Base-by-base conservation (phyloP, 30 jellyfish, hydroid and myxozoan species). In the Cassiopea xamachana region DNA sequence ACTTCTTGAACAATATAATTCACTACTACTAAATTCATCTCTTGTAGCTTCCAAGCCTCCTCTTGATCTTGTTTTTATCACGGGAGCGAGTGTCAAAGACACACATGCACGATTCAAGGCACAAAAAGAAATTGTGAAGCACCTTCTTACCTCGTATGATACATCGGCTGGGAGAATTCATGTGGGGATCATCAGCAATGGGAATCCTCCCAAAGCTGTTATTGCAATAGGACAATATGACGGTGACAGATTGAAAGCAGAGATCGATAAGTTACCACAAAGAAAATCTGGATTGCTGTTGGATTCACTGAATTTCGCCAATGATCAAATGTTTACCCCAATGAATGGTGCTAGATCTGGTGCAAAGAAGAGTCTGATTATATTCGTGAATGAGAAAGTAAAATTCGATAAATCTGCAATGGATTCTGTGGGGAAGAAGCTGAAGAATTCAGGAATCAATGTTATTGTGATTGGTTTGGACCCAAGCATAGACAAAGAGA, bases 331-430 rank as follows among this genome's bases (percentile, higher is more conserved):
- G 78, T 94, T 90, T 82, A 78, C 92, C n/a, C 45, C 59, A 16
- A 59, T 50, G 47, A 91, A 91, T 81, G 98, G 98, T 18, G 99
- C 98, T 1, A 77, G 99, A 49, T 89, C 85, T 0, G 93, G 93
- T 44, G 88, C 79, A 39, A 94, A 82, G 62, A 96, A 88, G 86
- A 76, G 97, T 69, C 89, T 96, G 7, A 94, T 96, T 60, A 92
- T 92, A 19, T 96, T 96, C 74, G 94, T 92, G 55, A 86, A 96
- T 84, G 39, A 75, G 69, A 14, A 77, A 7, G 19, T 91, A 18
- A 48, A 90, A 19, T 83, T 74, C 39, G 95, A 84, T 74, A 60
- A 17, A 15, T 48, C 70, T 0, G 97, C 89, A 15, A 58, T 96
- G 45, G 69, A 77, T 8, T 10, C 45, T 2, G 83, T 91, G n/a